Base-by-base conservation (phyloP, 2,888 invertebrate genomes). In the Ectropis crepuscularia region DNA sequence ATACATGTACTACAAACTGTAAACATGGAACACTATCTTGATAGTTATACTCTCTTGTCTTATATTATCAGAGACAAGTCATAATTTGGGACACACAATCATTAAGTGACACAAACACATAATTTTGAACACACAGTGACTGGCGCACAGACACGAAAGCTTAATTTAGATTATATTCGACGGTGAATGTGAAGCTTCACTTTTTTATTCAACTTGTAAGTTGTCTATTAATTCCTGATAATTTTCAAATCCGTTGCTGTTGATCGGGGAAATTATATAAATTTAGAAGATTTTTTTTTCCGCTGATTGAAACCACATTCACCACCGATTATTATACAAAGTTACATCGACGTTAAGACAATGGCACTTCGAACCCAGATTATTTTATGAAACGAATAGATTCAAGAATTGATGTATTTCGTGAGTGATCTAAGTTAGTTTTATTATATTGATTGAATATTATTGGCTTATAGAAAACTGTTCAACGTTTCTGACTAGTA, bases 361-460 rank as follows among this genome's bases (percentile, higher is more conserved):
- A 89, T 89, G 89, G 88, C 89, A 89, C 88, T 83, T 80, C 61
- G 77, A 82, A 80, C 80, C 80, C 77, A 81, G 72, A 82, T 73
- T 77, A 77, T 74, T 71, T 72, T 72, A 50, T 74, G 66, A 75
- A 58, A 47, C 50, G 51, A 57, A 69, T 67, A 72, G 65, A 68
- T 69, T 28, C 16, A 28, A 28, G 16, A 28, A 28, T 28, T 28
- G 16, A 28, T 28, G 1, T 28, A 28, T 28, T 28, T 28, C 16
- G 16, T 4, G 4, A 28, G 1, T 28, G 16, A 28, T 28, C 4
- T 28, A 28, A 28, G 4, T 28, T 28, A 4, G 1, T 28, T 28
- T 4, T 28, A 1, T 28, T 28, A 28, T 2, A 2, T 1, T 2
- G 16, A 28, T 28, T 28, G 4, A 28, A 28, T 28, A 4, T 28